These are phyloP conservation scores for Drosophila ananassae DNA, from an alignment of 1,140 invertebrate species.

Conservation along the genomic window DNA sequence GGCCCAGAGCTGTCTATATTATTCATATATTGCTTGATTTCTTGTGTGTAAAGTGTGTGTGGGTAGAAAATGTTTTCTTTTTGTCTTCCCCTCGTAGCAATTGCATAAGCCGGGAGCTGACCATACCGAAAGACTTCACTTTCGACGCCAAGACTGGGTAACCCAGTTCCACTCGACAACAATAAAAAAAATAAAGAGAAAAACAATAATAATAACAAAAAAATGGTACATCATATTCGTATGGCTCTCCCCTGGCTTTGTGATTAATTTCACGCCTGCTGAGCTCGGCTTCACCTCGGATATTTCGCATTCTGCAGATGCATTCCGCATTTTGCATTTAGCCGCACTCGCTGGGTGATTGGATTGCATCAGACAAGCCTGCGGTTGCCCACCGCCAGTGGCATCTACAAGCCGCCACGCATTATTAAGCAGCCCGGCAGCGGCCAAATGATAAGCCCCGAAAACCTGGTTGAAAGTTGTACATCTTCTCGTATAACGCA, in stretches of 20 bases:
- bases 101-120: constrained; percentile 61
- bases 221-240: constrained; percentile 58
- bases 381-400: constrained; percentile 19
- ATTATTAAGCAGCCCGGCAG: constrained; percentile 73
- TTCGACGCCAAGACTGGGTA: constrained; percentile 64
- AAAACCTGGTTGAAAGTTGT: constrained; percentile 61
- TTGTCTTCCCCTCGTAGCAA: constrained; percentile 33
- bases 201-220: background rate
- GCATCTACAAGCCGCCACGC: constrained; percentile 56
- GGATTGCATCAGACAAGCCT: constrained; percentile 48
- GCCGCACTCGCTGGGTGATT: constrained; percentile 26
- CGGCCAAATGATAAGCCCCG: constrained; percentile 39
- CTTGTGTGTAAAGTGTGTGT: constrained; percentile 29
- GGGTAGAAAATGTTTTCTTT: constrained; percentile 65
- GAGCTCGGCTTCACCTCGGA: constrained; percentile 45
- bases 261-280: constrained; percentile 75
- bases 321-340: constrained; percentile 58
- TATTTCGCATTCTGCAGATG: constrained; percentile 65
- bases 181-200: constrained; percentile 34
- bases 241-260: constrained; percentile 24
- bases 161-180: constrained; percentile 64
- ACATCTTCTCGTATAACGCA: constrained; percentile 55
- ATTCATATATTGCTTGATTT: constrained; percentile 42
- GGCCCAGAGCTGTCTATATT: constrained; percentile 58
- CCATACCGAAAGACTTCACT: constrained; percentile 55